Evolutionary conservation across 2,797 vertebrate species (phyloP).

Genomic region (Vespertilio murinus): DNA sequence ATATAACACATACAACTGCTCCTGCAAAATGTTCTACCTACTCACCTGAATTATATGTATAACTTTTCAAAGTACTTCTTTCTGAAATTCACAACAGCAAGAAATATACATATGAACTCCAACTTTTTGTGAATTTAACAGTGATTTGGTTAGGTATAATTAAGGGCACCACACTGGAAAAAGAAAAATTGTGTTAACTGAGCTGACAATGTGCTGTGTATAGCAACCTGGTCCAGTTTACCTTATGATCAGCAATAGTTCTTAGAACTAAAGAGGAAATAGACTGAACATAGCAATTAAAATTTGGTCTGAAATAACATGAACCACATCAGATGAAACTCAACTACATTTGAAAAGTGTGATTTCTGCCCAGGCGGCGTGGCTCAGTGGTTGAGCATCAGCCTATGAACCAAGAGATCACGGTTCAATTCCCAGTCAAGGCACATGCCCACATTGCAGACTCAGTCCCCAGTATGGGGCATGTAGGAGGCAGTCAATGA

Average conservation of each 20-base stretch:
- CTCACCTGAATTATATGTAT: constrained; percentile 24
- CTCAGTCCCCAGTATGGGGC: no score
- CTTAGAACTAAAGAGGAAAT: constrained; percentile 49
- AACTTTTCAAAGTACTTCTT: constrained; percentile 59
- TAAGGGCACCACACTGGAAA: neutral
- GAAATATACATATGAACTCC: constrained; percentile 63
- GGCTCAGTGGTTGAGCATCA: no score
- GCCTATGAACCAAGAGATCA: no score
- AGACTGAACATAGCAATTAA: constrained; percentile 58
- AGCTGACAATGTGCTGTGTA: constrained; percentile 25
- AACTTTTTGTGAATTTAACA: constrained; percentile 53
- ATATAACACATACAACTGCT: constrained; percentile 17
- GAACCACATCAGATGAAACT: constrained; percentile 61
- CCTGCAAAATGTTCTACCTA: neutral
- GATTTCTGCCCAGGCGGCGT: neutral
- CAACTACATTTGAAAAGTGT: constrained; percentile 20
- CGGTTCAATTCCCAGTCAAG: no score
- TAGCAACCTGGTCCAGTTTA: constrained; percentile 54
- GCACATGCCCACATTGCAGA: no score
- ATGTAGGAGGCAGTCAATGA: no score
- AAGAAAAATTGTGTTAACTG: neutral
- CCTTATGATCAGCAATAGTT: constrained; percentile 56
- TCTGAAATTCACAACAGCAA: constrained; percentile 15
- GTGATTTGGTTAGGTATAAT: constrained; percentile 63
- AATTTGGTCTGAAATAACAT: constrained; percentile 50